phyloP scores from a whole-genome alignment of 2,113 vertebrate genomes.

The Perca schrenkii region DNA sequence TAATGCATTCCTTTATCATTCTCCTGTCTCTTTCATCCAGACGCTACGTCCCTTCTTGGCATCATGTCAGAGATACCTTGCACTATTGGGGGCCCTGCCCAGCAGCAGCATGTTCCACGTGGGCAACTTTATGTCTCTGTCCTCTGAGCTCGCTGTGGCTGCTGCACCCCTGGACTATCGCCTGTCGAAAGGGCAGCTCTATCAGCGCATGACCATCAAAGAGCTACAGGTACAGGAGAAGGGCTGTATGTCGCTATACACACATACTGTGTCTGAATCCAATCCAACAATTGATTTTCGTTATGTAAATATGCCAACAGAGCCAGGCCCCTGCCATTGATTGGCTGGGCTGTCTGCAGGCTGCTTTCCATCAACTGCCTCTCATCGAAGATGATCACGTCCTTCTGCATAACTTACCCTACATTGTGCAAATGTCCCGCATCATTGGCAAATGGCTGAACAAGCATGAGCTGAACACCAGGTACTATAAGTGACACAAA shows the following conservation, averaged over 20 bases:
- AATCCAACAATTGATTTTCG: neutral
- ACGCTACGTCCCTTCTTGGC: conserved; percentile 85
- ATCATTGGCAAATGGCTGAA: conserved; percentile 74
- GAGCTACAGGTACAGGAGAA: conserved; percentile 86
- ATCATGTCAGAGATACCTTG: conserved; percentile 81
- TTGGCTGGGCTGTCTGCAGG: conserved; percentile 90
- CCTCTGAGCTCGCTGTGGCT: conserved; percentile 86
- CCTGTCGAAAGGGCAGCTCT: conserved; percentile 79
- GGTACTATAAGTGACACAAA: conserved; percentile 60
- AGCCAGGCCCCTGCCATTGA: conserved; percentile 89
- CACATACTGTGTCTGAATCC: neutral
- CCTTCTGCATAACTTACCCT: conserved; percentile 89
- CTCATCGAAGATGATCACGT: conserved; percentile 85
- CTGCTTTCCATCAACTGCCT: conserved; percentile 84
- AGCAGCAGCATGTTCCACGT: conserved; percentile 68
- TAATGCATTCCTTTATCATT: conserved; percentile 7
- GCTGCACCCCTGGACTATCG: conserved; percentile 83
- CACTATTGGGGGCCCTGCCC: conserved; percentile 81
- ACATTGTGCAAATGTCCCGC: conserved; percentile 89
- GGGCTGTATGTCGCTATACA: neutral
- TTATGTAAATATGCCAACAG: conserved; percentile 75
- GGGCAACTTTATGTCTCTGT: conserved; percentile 85
- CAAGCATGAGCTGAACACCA: conserved; percentile 59
- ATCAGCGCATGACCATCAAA: conserved; percentile 85
- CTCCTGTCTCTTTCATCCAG: conserved; percentile 33